These are phyloP conservation scores for Athripsodes cinereus DNA, from an alignment of 2,888 invertebrate species.

Conservation along the genomic window DNA sequence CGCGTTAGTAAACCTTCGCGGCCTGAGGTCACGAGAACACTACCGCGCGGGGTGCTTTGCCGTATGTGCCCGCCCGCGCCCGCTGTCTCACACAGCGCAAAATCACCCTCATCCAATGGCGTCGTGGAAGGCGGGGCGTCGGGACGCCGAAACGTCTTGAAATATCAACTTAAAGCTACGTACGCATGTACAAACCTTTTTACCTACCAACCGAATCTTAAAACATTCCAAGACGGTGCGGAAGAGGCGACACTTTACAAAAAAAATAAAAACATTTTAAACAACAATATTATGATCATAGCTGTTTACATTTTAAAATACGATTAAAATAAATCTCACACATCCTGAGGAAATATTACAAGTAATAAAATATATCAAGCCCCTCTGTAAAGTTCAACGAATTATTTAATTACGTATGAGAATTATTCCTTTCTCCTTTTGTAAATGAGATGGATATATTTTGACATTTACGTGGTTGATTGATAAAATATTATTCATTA, in stretches of 20 bases:
- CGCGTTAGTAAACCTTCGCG: constrained; percentile 6
- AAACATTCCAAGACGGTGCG: constrained; percentile 40
- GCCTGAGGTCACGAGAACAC: constrained; percentile 20
- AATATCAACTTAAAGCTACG: constrained; percentile 12
- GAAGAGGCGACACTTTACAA: constrained; percentile 28
- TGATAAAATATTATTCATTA: background rate
- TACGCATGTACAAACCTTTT: constrained; percentile 15
- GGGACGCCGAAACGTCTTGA: constrained; percentile 19
- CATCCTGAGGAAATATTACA: too few species aligned
- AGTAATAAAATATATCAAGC: too few species aligned
- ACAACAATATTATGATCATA: too few species aligned
- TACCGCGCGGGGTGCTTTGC: constrained; percentile 15
- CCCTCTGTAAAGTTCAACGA: too few species aligned
- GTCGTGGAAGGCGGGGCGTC: constrained; percentile 15
- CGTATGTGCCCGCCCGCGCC: constrained; percentile 28
- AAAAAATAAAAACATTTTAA: too few species aligned
- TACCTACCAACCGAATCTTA: constrained; percentile 12
- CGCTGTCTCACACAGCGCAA: constrained; percentile 40
- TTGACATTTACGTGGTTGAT: background rate
- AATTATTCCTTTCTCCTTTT: constrained; percentile 1
- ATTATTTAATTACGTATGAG: background rate
- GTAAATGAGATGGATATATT: constrained; percentile 1
- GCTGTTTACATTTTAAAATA: too few species aligned
- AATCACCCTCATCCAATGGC: constrained; percentile 36
- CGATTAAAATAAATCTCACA: too few species aligned